phyloP scores from a whole-genome alignment of 2,113 vertebrate genomes.

The Pseudorasbora parva region DNA sequence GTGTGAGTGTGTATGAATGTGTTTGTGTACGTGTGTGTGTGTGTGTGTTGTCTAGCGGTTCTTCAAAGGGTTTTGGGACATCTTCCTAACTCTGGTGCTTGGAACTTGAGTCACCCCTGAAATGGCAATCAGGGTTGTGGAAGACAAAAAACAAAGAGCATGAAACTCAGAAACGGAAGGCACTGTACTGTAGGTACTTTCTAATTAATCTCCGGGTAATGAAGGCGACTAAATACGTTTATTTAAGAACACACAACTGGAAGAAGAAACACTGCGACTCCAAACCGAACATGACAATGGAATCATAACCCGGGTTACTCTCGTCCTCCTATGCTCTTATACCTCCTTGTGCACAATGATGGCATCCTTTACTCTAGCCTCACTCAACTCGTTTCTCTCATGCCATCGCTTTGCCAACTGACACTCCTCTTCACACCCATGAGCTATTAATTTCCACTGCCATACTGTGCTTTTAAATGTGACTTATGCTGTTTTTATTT shows the following conservation, averaged over 20 bases:
- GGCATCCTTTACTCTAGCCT: constrained; percentile 49
- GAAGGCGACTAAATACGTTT: constrained; percentile 53
- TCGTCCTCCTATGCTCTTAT: constrained; percentile 45
- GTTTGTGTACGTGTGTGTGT: constrained; percentile 25
- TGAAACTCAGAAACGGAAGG: constrained; percentile 10
- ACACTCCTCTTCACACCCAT: constrained; percentile 62
- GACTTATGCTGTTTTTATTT: constrained; percentile 63
- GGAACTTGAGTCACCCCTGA: constrained; percentile 24
- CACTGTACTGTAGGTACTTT: constrained; percentile 46
- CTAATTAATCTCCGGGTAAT: constrained; percentile 41
- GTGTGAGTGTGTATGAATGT: constrained; percentile 44
- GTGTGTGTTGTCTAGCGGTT: constrained; percentile 45
- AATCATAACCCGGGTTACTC: constrained; percentile 39
- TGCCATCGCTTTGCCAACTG: constrained; percentile 33
- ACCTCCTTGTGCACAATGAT: constrained; percentile 51
- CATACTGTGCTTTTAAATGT: constrained; percentile 73
- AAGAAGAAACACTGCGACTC: constrained; percentile 33
- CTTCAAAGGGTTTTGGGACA: constrained; percentile 23
- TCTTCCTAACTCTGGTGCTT: constrained; percentile 31
- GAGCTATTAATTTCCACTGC: constrained; percentile 76
- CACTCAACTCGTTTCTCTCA: constrained; percentile 33
- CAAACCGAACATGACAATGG: constrained; percentile 39
- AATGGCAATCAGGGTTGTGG: constrained; percentile 36
- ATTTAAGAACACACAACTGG: constrained; percentile 54
- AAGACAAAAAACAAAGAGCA: constrained; percentile 9